Percentiles rank a stretch among this genome's conserved stretches.
Conservation (phyloP, 1,140 invertebrate species). For the Brachionus rubens region DNA sequence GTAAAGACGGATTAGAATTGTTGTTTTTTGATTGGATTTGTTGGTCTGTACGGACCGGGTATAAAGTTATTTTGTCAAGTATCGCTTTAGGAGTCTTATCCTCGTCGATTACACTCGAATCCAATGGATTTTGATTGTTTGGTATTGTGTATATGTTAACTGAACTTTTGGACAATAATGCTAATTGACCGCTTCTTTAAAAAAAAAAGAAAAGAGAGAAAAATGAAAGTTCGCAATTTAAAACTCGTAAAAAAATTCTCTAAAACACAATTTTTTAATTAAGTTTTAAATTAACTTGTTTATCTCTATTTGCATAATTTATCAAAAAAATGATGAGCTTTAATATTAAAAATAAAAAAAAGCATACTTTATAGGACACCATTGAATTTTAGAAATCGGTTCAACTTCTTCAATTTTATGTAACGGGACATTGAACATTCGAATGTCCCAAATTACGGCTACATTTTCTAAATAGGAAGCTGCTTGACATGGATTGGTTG, state of each 20-base stretch:
- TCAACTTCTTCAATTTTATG: slow-evolving; percentile 48
- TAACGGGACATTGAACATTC: slow-evolving; percentile 80
- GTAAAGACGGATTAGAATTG: neutral
- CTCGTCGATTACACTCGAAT: neutral
- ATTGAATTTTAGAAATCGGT: slow-evolving; percentile 28
- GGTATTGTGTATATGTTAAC: neutral
- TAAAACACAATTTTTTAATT: neutral
- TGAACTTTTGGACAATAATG: neutral
- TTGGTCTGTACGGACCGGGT: no score
- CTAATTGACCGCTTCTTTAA: slow-evolving; percentile 19
- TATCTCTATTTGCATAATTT: no score
- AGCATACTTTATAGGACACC: slow-evolving; percentile 73
- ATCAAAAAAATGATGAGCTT: no score
- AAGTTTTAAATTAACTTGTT: no score
- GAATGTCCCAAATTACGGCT: slow-evolving; percentile 76
- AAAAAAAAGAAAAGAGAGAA: neutral
- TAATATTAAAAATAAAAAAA: neutral
- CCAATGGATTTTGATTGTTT: neutral
- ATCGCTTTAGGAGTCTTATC: neutral
- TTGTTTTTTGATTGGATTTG: neutral
- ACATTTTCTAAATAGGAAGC: slow-evolving; percentile 54
- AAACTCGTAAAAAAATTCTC: neutral
- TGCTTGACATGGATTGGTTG: slow-evolving; percentile 71
- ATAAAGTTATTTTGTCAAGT: slow-evolving; percentile 11
- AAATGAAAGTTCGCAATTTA: neutral